Evolutionary conservation across 2,888 invertebrate species (phyloP), one percentile per base, ranked within the genome.

Genomic region (Drosophila meridiana): DNA sequence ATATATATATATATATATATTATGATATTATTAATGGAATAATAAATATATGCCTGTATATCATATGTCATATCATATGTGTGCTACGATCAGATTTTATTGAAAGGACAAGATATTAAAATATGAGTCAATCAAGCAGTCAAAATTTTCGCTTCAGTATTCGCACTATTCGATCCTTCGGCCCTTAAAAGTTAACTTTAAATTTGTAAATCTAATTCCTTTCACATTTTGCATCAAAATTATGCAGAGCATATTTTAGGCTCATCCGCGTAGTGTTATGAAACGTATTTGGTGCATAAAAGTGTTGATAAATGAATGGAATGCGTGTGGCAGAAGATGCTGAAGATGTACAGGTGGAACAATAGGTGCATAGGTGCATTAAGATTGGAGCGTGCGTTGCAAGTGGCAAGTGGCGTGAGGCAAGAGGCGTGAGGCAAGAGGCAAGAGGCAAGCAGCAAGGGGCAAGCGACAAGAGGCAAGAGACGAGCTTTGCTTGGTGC

Each of bases 301-400:
- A 50, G n/a, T 57, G 32, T 55, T 40, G 55, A 40, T 55, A 42
- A 38, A 55, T 55, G 55, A 55, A 40, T 30, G 8, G 4, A 14
- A 6, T 6, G 50, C 50, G 53, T 38, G 36, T 48, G 36, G 28
- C 34, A 43, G 43, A 32, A 20, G 48, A 40, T 38, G 52, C n/a
- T n/a, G 40, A 11, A 32, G 42, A 52, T 52, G 50, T 0, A 20
- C 32, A 8, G 11, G 42, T 38, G 34, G 60, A 68, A 58, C 76
- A 79, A 79, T 56, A 59, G 59, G 75, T 62, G 76, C 79, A 79
- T 61, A 60, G 57, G 80, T 76, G 76, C 79, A 62, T 74, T 59
- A 61, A 28, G 58, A 58, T 36, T 56, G 47, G 40, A 74, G 56
- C 42, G 60, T 53, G 63, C 43, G 67, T 59, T 53, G 61, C 66